Evolutionary conservation across 2,888 invertebrate species (phyloP).

Genomic region (Cantharis nigra): DNA sequence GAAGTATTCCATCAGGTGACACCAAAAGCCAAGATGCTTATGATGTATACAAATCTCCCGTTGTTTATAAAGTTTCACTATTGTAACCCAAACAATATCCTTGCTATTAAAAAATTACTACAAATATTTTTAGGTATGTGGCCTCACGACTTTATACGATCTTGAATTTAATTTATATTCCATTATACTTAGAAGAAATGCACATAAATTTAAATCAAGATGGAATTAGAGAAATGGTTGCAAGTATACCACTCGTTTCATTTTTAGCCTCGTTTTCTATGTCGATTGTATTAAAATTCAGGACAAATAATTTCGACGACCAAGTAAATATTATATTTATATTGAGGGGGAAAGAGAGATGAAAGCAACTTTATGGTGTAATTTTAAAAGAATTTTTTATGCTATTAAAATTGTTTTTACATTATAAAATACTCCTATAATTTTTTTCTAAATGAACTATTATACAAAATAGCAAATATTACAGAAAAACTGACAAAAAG

Average conservation of each 20-base stretch:
- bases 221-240: conserved; percentile 65
- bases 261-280: conserved; percentile 80
- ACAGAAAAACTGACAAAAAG: too few relatives aligned
- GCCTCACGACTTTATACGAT: conserved; percentile 87
- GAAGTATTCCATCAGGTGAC: conserved; percentile 34
- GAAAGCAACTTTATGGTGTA: too few relatives aligned
- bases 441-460: too few relatives aligned
- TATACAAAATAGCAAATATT: too few relatives aligned
- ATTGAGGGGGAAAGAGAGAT: too few relatives aligned
- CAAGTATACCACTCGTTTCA: conserved; percentile 76
- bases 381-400: too few relatives aligned
- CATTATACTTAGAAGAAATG: conserved; percentile 79
- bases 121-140: conserved; percentile 70
- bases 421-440: too few relatives aligned
- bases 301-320: conserved; percentile 67
- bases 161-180: conserved; percentile 84
- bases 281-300: conserved; percentile 72
- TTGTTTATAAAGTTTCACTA: conserved; percentile 51
- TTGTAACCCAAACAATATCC: conserved; percentile 41
- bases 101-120: neutral
- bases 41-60: conserved; percentile 34
- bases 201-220: conserved; percentile 30
- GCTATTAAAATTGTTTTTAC: too few relatives aligned
- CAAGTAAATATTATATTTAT: conserved; percentile 61
- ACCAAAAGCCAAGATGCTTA: neutral